Evolutionary conservation across 2,888 invertebrate genomes (phyloP), one percentile per base, ranked within the genome.

Genomic region (Dicyrtoma fusca): DNA sequence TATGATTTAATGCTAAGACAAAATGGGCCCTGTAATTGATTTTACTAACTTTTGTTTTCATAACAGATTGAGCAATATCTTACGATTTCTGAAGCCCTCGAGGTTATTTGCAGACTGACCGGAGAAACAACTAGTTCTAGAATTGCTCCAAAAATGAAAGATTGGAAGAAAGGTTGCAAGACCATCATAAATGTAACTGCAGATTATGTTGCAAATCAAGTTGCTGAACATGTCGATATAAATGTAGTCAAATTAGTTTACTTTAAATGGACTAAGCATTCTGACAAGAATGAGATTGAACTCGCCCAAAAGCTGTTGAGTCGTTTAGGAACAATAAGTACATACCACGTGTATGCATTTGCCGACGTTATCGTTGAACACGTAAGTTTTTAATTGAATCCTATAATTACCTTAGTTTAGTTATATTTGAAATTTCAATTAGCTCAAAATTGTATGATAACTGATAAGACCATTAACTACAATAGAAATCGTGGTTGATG

Each of bases 341-440:
- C 72, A 17, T 65, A 72, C 13, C 66, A 70, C 19, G 34, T 76
- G 25, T 77, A 76, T 42, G 23, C 42, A 11, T 25, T 77, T 23
- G 76, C 73, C 1, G 61, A 72, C 55, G 42, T 62, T 5, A 57
- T 72, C 11, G 14, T 71, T 8, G 61, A 69, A 45, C 34, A 49
- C 25, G 73, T 57, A 42, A 57, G 65, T 53, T 19, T 47, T n/a
- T 44, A 63, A 8, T n/a, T n/a, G n/a, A n/a, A n/a, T n/a, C n/a
- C n/a, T n/a, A n/a, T n/a, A n/a, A n/a, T n/a, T n/a, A n/a, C n/a
- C n/a, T n/a, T n/a, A n/a, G n/a, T n/a, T n/a, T n/a, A n/a, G n/a
- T n/a, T n/a, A n/a, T n/a, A n/a, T n/a, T n/a, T n/a, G n/a, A n/a
- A n/a, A n/a, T n/a, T n/a, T n/a, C n/a, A n/a, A n/a, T n/a, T n/a